A percentile compares a stretch with the other conserved stretches of the same genome.
Evolutionary conservation across 1,140 invertebrate species (phyloP).

Genomic region (Platyscapa corneri): DNA sequence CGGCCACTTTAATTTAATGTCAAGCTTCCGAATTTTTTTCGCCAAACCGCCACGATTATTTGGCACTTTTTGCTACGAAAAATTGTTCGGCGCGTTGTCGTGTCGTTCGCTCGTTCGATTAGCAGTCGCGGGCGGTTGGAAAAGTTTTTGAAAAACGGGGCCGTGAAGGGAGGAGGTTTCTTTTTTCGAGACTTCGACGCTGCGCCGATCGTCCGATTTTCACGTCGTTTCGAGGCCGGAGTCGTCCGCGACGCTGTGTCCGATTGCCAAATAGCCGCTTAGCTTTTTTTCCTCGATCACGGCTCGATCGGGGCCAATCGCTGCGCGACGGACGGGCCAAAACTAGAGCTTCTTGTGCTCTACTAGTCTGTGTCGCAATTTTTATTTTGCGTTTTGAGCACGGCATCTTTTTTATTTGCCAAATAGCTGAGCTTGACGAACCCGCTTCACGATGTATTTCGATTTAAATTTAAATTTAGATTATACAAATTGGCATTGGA

Average conservation of each 20-base stretch:
- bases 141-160: not conserved
- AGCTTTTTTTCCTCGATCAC: conserved; percentile 62
- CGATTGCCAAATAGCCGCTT: conserved; percentile 60
- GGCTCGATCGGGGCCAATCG: conserved; percentile 61
- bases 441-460: conserved; percentile 16
- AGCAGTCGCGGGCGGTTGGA: too few species aligned
- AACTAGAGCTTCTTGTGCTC: conserved; percentile 49
- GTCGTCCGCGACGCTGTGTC: not conserved
- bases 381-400: conserved; percentile 55
- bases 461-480: conserved; percentile 45
- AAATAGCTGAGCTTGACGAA: conserved; percentile 37
- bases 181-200: conserved; percentile 35
- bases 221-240: conserved; percentile 60
- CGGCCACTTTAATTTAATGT: too few species aligned
- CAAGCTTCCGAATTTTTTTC: too few species aligned
- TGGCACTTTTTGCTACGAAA: too few species aligned
- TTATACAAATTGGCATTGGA: conserved; percentile 28
- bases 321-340: not conserved
- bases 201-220: conserved; percentile 58
- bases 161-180: conserved; percentile 4
- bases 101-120: too few species aligned
- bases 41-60: too few species aligned
- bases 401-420: conserved; percentile 51
- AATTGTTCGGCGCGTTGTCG: too few species aligned
- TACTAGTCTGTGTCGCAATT: conserved; percentile 48